Evolutionary conservation across 2,888 invertebrate genomes (phyloP), one percentile per base, ranked within the genome.

Genomic region (Blera fallax): DNA sequence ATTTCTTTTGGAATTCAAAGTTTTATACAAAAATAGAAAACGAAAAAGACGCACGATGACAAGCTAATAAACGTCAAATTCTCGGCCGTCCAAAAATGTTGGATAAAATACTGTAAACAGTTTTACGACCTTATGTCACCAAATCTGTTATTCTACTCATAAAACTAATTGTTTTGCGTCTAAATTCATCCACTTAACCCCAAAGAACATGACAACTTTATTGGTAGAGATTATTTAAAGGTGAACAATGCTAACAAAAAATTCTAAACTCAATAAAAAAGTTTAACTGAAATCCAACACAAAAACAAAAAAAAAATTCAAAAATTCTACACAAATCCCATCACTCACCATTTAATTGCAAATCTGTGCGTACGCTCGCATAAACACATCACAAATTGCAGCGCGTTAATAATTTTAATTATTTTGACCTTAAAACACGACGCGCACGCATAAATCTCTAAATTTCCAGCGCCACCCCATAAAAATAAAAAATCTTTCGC

Each of bases 271-370:
- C n/a, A n/a, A n/a, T n/a, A n/a, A n/a, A n/a, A n/a, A n/a, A n/a
- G n/a, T n/a, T n/a, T n/a, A n/a, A n/a, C n/a, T n/a, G n/a, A n/a
- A n/a, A n/a, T n/a, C n/a, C n/a, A 18, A 27, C 11, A 62, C 5
- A 24, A 52, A 43, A 48, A 79, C 60, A 58, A 65, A 79, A 84
- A 69, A n/a, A 37, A 62, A 34, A 4, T 8, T 87, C 87, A 77
- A 87, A 88, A 72, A 65, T 87, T 40, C 40, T 14, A 87, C 87
- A 89, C 24, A 90, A 89, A 88, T 87, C 87, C 89, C 88, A 88
- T 89, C 89, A 37, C 29, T 70, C 62, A 54, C 32, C 37, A 37
- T 18, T 37, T 50, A 48, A 43, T 54, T 43, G n/a, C 21, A n/a
- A 16, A 40, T 40, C 29, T 3, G 3, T 27, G 3, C 34, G 2